Evolutionary conservation across 2,113 vertebrate species (phyloP), one percentile per base, ranked within the genome.

Genomic region (Lophius piscatorius): DNA sequence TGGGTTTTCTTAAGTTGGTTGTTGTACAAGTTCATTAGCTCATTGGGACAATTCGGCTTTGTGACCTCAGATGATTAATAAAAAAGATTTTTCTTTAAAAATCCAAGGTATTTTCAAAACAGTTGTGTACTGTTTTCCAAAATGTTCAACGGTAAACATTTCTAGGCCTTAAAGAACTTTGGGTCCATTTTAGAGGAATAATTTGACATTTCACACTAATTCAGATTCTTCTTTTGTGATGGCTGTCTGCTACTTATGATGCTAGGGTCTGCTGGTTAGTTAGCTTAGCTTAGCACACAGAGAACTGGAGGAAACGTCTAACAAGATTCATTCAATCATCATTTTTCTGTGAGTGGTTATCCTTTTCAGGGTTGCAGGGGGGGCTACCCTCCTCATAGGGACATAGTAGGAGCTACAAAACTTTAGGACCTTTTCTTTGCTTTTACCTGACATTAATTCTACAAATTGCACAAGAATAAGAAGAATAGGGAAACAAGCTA

Each of bases 21-120:
- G 62, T 56, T 50, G 44, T 10, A 48, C 57, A 56, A 12, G 29
- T 76, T 54, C 38, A 52, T 57, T 65, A 63, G 70, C 55, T 79
- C 33, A 28, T 55, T 59, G 35, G 40, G 64, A 67, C 34, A 56
- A 72, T 82, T 70, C 69, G 72, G 41, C 41, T 75, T 81, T 10
- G 47, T 45, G 31, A 74, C 42, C 56, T 66, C 35, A 64, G 55
- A 60, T 17, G 3, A 55, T 26, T 7, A 40, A 16, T 21, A 13
- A 10, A 35, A 49, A 68, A 49, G 20, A 36, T 45, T 40, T 54
- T 17, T 26, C 21, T 69, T n/a, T n/a, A n/a, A n/a, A n/a, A n/a
- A n/a, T n/a, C n/a, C 61, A 75, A 41, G 56, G 16, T n/a, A 63
- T 73, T 52, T 61, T 36, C 20, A 59, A 41, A 38, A 39, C 18